These are phyloP conservation scores for Andinoacara biseriatus DNA, from an alignment of 2,113 vertebrate species.

Conservation along the genomic window DNA sequence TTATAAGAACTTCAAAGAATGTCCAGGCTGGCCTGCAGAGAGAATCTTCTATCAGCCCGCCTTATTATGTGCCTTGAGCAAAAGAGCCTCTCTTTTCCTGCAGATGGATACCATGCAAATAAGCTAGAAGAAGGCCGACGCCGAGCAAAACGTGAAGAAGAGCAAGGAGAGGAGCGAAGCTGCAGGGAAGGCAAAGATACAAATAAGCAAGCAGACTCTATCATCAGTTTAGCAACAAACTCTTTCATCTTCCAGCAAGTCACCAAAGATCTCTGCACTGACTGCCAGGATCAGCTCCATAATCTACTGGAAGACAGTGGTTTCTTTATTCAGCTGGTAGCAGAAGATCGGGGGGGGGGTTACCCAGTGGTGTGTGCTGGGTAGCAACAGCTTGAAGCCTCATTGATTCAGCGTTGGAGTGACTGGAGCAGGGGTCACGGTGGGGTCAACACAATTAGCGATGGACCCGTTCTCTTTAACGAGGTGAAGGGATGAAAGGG, in stretches of 20 bases:
- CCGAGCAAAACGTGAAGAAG: background rate
- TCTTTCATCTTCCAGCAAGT: conserved; percentile 27
- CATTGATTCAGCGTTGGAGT: conserved; percentile 46
- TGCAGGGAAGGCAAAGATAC: conserved; percentile 38
- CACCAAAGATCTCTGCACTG: background rate
- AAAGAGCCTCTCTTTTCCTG: background rate
- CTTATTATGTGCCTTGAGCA: conserved; percentile 46
- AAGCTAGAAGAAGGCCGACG: conserved; percentile 12
- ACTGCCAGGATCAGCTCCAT: conserved; percentile 6
- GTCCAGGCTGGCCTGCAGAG: conserved; percentile 5
- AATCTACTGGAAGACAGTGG: conserved; percentile 17
- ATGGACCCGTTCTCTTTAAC: conserved; percentile 55
- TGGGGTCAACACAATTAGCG: conserved; percentile 63
- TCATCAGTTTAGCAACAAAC: conserved; percentile 36
- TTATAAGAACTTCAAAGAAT: conserved; percentile 66
- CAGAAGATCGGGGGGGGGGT: background rate
- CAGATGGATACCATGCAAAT: conserved; percentile 63
- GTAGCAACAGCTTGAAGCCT: conserved; percentile 35
- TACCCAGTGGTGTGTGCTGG: conserved; percentile 31
- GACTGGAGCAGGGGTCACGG: conserved; percentile 41
- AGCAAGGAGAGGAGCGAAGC: conserved; percentile 29
- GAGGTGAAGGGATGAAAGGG: conserved; percentile 59
- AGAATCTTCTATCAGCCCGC: conserved; percentile 44
- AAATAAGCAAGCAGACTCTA: conserved; percentile 34
- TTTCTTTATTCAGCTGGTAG: conserved; percentile 33